phyloP scores from a whole-genome alignment of 2,888 invertebrate species.

The Cephus rjabovi region DNA sequence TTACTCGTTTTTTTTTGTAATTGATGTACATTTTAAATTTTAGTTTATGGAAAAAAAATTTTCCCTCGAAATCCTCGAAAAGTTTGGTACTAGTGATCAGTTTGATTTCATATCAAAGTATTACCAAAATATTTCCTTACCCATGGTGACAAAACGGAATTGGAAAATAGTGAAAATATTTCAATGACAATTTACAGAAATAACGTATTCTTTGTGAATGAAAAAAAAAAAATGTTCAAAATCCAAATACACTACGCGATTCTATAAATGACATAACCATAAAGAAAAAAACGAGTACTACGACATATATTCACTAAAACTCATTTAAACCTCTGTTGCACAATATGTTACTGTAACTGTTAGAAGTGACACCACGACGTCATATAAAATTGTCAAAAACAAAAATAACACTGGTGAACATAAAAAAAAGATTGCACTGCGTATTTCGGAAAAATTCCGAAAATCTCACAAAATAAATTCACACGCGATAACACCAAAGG shows the following conservation, averaged over 20 bases:
- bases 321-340: neutral
- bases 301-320: neutral
- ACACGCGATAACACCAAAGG: neutral
- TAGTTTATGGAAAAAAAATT: neutral
- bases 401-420: neutral
- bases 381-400: neutral
- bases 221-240: neutral
- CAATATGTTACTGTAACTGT: neutral
- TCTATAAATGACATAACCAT: neutral
- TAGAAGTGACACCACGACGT: neutral
- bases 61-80: neutral
- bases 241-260: neutral
- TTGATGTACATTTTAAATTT: neutral
- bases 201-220: neutral
- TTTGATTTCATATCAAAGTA: neutral
- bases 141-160: neutral
- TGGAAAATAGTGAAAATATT: neutral
- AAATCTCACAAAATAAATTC: neutral
- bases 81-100: neutral
- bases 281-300: neutral
- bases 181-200: no score
- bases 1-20: no score
- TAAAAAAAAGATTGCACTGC: neutral
- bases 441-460: neutral
- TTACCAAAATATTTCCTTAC: neutral